These are phyloP conservation scores for Tetraodon nigroviridis DNA, from an alignment of 2,113 vertebrate genomes.

Conservation along the genomic window DNA sequence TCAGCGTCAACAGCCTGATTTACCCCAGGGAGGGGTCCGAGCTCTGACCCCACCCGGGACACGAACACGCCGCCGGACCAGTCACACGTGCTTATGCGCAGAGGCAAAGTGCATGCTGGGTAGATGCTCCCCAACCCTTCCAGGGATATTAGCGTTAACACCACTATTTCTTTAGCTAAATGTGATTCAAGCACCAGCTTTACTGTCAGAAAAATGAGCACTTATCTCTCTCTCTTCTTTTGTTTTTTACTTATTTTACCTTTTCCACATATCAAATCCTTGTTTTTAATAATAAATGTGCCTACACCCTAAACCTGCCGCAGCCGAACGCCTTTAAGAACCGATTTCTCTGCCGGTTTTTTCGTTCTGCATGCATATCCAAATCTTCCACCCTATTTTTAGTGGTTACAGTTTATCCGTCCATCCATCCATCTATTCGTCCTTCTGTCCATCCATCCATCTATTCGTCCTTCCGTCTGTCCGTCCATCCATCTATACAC, in stretches of 20 bases:
- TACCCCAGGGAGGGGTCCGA: constrained; percentile 90
- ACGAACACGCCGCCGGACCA: not conserved
- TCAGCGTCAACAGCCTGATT: constrained; percentile 94
- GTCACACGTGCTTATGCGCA: constrained; percentile 1
- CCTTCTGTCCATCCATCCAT: no score
- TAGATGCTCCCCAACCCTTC: not conserved
- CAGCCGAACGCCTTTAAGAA: no score
- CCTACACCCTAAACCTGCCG: no score
- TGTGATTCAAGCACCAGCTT: not conserved
- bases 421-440: no score
- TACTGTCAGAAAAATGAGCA: constrained; percentile 25
- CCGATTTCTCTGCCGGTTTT: not conserved
- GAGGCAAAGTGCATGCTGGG: constrained; percentile 15
- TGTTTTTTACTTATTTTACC: not conserved
- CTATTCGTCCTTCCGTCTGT: no score
- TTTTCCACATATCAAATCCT: constrained; percentile 2
- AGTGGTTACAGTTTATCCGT: not conserved
- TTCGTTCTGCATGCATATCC: not conserved
- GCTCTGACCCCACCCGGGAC: constrained; percentile 68
- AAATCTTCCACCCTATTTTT: constrained; percentile 1
- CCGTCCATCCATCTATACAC: no score
- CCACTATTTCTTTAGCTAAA: not conserved
- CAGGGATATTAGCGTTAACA: constrained; percentile 2
- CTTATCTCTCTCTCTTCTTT: constrained; percentile 24
- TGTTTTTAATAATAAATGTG: not conserved